Percentiles rank a stretch among this genome's conserved stretches.
Evolutionary conservation across 92 coral and sea anemone species (phyloP).

Genomic region (Phenganax subtilis): DNA sequence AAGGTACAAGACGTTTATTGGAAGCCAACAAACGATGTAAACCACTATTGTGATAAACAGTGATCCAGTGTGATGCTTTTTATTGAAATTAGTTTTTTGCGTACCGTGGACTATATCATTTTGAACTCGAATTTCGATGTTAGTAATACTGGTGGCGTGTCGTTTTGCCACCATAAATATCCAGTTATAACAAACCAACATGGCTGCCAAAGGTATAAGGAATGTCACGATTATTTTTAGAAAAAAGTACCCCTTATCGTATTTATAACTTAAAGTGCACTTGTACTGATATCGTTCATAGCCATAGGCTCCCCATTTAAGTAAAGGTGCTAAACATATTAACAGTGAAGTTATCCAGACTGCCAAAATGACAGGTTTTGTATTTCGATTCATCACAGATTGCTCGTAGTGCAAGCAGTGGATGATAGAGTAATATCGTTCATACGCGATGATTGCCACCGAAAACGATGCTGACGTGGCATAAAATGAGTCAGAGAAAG

Average conservation of each 20-base stretch:
- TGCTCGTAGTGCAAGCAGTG: slow-evolving; percentile 89
- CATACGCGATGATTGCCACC: slow-evolving; percentile 78
- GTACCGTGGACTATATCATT: slow-evolving; percentile 62
- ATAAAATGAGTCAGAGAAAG: slow-evolving; percentile 73
- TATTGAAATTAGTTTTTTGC: slow-evolving; percentile 18
- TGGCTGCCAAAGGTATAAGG: slow-evolving; percentile 59
- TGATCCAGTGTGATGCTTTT: slow-evolving; percentile 70
- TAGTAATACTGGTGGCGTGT: slow-evolving; percentile 82
- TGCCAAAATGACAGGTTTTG: slow-evolving; percentile 62
- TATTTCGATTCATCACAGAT: slow-evolving; percentile 69
- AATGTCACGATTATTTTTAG: slow-evolving; percentile 54
- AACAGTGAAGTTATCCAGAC: slow-evolving; percentile 71
- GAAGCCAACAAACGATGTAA: slow-evolving; percentile 83
- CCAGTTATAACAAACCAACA: slow-evolving; percentile 81
- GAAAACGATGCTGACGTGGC: slow-evolving; percentile 75
- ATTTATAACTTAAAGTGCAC: slow-evolving; percentile 62
- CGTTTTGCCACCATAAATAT: slow-evolving; percentile 90
- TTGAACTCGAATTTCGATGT: slow-evolving; percentile 76
- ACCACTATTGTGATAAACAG: slow-evolving; percentile 80
- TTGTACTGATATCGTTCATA: slow-evolving; percentile 58
- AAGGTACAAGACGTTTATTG: slow-evolving; percentile 58
- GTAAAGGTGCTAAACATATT: slow-evolving; percentile 62
- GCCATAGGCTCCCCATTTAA: slow-evolving; percentile 73
- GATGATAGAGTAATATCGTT: slow-evolving; percentile 84
- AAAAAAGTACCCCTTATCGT: slow-evolving; percentile 62